Evolutionary conservation across 2,888 invertebrate genomes (phyloP).

Genomic region (Synergus japonicus): DNA sequence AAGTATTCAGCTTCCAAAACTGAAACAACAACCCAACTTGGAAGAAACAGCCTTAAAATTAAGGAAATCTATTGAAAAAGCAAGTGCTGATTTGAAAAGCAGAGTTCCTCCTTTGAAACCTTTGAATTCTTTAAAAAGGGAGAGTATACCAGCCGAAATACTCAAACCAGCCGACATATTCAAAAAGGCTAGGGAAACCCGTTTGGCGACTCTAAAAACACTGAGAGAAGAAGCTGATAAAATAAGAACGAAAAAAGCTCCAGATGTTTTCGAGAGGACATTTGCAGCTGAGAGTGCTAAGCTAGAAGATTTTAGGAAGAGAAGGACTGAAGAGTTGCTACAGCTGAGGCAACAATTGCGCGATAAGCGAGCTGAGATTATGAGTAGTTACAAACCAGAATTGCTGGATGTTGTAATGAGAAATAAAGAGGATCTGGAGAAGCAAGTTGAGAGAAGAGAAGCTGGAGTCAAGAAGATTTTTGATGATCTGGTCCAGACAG

Average conservation of each 20-base stretch:
- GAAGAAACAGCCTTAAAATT: background rate
- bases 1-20: background rate
- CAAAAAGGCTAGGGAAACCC: constrained; percentile 44
- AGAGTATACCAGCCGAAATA: background rate
- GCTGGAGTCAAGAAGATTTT: background rate
- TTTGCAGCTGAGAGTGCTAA: constrained; percentile 46
- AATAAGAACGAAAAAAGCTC: constrained; percentile 38
- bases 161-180: constrained; percentile 20
- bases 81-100: background rate
- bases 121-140: background rate
- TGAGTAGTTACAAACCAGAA: constrained; percentile 58
- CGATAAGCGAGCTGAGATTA: constrained; percentile 54
- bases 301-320: constrained; percentile 50
- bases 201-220: constrained; percentile 49
- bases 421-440: background rate
- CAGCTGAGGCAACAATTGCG: constrained; percentile 57
- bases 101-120: background rate
- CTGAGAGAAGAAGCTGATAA: constrained; percentile 54
- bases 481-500: background rate
- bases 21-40: background rate
- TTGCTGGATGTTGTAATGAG: constrained; percentile 52
- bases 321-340: constrained; percentile 55
- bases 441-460: background rate
- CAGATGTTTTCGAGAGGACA: background rate
- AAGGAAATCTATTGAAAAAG: background rate